Evolutionary conservation across 2,113 vertebrate species (phyloP).

Genomic region (Saccopteryx bilineata): DNA sequence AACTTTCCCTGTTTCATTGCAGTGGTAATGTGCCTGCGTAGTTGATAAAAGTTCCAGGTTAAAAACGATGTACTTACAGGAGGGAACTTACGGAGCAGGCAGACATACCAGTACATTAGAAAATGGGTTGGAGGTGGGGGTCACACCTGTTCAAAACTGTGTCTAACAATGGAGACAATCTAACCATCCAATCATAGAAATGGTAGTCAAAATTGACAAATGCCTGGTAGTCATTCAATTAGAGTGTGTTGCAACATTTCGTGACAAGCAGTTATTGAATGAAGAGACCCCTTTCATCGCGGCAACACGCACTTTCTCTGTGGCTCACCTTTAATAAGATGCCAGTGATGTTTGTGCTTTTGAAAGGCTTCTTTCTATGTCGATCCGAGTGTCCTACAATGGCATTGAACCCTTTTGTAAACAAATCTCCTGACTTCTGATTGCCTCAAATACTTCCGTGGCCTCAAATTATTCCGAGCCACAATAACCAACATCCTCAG

Average conservation of each 20-base stretch:
- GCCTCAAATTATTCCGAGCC: neutral
- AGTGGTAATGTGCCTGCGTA: accelerated
- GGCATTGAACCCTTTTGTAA: accelerated
- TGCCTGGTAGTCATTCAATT: too few species aligned
- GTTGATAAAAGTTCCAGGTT: accelerated
- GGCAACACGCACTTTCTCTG: accelerated
- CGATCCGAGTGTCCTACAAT: accelerated
- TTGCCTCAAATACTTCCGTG: neutral
- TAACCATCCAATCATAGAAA: accelerated
- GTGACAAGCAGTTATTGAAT: neutral
- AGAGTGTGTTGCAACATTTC: too few species aligned
- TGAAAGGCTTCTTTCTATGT: neutral
- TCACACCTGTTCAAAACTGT: accelerated
- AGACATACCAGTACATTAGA: too few species aligned
- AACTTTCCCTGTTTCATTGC: accelerated
- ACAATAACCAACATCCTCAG: neutral
- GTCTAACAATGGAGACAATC: neutral
- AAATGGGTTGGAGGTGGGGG: accelerated
- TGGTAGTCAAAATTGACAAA: accelerated
- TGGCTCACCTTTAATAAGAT: accelerated
- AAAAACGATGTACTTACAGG: neutral
- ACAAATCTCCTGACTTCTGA: neutral
- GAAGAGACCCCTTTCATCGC: neutral
- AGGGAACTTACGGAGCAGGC: accelerated
- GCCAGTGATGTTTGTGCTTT: accelerated